phyloP scores from a whole-genome alignment of 2,797 vertebrate genomes.

The Cossypha caffra region DNA sequence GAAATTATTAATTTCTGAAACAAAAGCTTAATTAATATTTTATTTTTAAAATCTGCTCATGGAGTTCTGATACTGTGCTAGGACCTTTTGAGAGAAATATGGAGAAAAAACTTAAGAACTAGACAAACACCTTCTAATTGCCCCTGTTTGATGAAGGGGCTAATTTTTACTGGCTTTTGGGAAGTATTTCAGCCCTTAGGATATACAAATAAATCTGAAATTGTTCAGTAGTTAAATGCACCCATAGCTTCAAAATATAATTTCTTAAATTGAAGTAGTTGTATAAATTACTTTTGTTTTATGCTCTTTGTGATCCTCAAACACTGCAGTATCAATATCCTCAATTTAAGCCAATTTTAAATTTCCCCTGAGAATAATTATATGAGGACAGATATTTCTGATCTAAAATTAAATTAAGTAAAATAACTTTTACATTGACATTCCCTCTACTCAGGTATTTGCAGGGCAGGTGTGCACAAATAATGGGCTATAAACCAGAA shows the following conservation, averaged over 20 bases:
- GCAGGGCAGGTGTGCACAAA: not conserved
- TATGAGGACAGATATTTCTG: not conserved
- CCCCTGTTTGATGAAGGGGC: not conserved
- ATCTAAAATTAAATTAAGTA: not conserved
- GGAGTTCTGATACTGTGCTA: not conserved
- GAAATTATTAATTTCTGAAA: not conserved
- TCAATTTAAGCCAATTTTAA: not conserved
- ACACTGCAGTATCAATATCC: not conserved
- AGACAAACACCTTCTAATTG: not conserved
- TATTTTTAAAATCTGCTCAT: not conserved
- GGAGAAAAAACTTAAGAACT: not conserved
- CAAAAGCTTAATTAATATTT: not conserved
- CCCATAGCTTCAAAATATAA: not conserved
- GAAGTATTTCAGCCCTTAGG: not conserved
- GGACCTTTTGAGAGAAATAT: not conserved
- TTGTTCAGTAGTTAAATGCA: not conserved
- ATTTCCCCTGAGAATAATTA: not conserved
- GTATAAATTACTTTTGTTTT: not conserved
- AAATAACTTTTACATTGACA: not conserved
- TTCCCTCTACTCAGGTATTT: not conserved
- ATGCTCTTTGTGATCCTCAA: not conserved
- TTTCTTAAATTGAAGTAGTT: not conserved
- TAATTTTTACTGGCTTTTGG: not conserved
- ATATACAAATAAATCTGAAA: not conserved
- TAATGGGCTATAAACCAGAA: not conserved